phyloP scores from a whole-genome alignment of 1,140 invertebrate genomes.

The Zaprionus capensis region DNA sequence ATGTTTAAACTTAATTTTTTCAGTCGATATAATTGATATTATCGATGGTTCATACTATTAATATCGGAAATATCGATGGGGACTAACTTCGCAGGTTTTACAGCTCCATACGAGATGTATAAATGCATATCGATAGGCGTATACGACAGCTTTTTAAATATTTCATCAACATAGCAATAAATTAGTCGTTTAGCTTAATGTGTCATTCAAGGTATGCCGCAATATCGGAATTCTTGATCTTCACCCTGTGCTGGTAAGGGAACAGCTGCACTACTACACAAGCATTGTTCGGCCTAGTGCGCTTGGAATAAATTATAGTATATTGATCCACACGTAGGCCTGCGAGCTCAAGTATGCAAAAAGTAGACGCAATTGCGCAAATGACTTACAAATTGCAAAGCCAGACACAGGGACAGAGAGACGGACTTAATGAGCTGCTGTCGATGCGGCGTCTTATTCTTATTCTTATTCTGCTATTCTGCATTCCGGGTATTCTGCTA shows the following conservation, averaged over 20 bases:
- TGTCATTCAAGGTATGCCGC: conserved; percentile 1
- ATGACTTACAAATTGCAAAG: conserved; percentile 9
- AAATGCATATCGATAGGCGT: no score
- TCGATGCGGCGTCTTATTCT: conserved; percentile 1
- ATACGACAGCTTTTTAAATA: neutral
- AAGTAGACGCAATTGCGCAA: conserved; percentile 4
- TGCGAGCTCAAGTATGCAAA: conserved; percentile 4
- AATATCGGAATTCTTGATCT: neutral
- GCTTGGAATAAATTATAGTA: conserved; percentile 1
- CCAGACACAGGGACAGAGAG: neutral
- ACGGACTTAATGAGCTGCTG: conserved; percentile 27
- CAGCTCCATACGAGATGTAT: no score
- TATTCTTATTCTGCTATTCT: neutral
- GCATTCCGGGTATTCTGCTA: conserved; percentile 40
- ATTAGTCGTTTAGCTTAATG: neutral
- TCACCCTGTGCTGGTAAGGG: neutral
- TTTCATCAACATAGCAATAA: neutral
- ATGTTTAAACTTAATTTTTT: no score
- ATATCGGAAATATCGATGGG: no score
- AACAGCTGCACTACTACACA: neutral
- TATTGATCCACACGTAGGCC: neutral
- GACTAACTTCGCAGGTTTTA: no score
- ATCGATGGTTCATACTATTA: no score
- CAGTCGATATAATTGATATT: no score
- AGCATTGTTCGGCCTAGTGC: neutral